Base-by-base conservation (phyloP, 2,797 vertebrate genomes). In the Pelodytes ibericus region DNA sequence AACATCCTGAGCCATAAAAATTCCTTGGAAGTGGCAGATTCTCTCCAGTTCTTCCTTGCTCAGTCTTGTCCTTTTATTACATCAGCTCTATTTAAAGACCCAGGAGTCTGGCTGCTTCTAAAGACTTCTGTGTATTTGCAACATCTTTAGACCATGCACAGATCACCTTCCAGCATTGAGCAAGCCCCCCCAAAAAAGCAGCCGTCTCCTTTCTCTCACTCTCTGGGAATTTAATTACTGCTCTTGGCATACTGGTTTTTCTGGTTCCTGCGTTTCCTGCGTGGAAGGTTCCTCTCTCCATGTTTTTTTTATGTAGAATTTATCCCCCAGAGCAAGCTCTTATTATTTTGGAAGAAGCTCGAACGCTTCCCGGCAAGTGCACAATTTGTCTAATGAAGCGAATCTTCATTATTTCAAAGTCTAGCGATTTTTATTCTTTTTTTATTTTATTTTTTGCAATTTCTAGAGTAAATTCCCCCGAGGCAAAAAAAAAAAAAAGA, bases 321-420 rank as follows among this genome's bases (percentile, higher is more conserved):
- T 56, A n/a, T 56, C 58, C 65, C 7, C 20, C 57, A 15, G 72
- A 63, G 11, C 27, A 3, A 7, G 60, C 47, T 20, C 5, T 30
- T 24, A 47, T 9, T 25, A 20, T 44, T n/a, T 51, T 33, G 63
- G 53, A 22, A n/a, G 72, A 57, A n/a, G 30, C 4, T 22, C 7
- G 22, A 24, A 22, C 57, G 15, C 56, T 58, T 58, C 20, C 5
- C 16, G 72, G 51, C 8, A 29, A n/a, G 20, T 2, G 41, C 51
- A 39, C 57, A 36, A 47, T 49, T 33, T 68, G 73, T 29, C 24
- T 75, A 68, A 69, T 68, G 64, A 68, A 68, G 56, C 36, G 56
- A 16, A 44, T n/a, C 20, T 24, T 27, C 59, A 31, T 39, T 62
- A 64, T 39, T 63, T 18, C 51, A 47, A 25, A 56, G 57, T 56